Conservation (phyloP, 2,888 invertebrate genomes). For the Eupithecia centaureata region DNA sequence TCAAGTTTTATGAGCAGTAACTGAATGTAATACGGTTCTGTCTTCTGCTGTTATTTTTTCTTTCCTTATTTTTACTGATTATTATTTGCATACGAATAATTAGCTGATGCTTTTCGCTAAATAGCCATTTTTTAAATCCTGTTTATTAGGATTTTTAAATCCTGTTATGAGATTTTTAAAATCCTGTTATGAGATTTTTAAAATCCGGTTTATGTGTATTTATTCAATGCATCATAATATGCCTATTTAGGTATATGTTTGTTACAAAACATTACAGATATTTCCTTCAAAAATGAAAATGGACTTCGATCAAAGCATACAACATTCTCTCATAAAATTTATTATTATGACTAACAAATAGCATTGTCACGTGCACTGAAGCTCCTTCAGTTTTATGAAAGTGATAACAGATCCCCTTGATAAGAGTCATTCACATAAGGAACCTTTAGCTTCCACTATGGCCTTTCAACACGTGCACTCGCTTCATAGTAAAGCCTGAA, state of each 20-base stretch:
- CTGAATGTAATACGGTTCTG: slow-evolving; percentile 34
- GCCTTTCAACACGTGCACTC: slow-evolving; percentile 32
- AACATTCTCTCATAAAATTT: neutral
- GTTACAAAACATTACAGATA: neutral
- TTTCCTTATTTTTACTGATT: neutral
- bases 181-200: too few relatives aligned
- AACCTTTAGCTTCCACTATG: slow-evolving; percentile 23
- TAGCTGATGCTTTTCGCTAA: neutral
- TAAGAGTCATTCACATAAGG: slow-evolving; percentile 26
- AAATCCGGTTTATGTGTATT: neutral
- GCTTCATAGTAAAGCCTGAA: slow-evolving; percentile 42
- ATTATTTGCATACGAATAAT: neutral
- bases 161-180: too few relatives aligned
- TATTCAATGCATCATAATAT: neutral
- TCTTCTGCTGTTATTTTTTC: slow-evolving; percentile 5
- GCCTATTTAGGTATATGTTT: neutral
- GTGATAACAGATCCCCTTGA: slow-evolving; percentile 19
- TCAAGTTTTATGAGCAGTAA: slow-evolving; percentile 39
- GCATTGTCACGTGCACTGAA: slow-evolving; percentile 1
- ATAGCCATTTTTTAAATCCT: neutral
- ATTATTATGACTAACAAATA: slow-evolving; percentile 11
- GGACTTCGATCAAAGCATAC: neutral
- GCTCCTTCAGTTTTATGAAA: slow-evolving; percentile 16
- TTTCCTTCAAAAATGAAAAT: neutral
- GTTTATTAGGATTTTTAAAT: neutral